A percentile compares a stretch with the other conserved stretches of the same genome.
These are phyloP conservation scores for Cliona cf. orientalis DNA, from an alignment of 37 sponge, comb jelly and placozoan species.

Conservation along the genomic window DNA sequence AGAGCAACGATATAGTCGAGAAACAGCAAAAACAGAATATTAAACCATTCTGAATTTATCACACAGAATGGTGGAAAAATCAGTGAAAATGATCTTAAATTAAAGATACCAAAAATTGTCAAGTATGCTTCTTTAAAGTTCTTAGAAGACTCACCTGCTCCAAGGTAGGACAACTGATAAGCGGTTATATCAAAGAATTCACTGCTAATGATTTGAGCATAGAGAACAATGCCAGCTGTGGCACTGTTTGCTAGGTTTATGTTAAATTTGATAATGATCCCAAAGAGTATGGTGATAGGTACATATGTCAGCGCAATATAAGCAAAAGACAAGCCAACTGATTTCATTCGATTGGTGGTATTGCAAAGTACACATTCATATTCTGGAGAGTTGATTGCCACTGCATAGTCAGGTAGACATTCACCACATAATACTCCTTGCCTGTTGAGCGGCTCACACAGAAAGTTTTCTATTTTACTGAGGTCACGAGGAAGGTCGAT, in stretches of 20 bases:
- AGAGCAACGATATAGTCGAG: neutral
- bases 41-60: neutral
- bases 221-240: neutral
- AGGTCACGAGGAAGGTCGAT: neutral
- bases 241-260: neutral
- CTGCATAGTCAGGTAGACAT: neutral
- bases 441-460: neutral
- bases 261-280: neutral
- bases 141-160: neutral
- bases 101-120: neutral
- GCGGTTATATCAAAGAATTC: neutral
- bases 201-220: neutral
- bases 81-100: neutral
- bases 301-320: slow-evolving; percentile 4
- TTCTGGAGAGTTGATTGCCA: neutral
- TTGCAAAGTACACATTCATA: neutral
- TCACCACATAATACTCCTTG: neutral
- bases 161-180: neutral
- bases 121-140: neutral
- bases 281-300: neutral
- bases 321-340: neutral
- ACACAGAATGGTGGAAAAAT: neutral
- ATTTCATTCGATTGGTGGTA: neutral
- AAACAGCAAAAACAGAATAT: neutral
- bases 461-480: neutral